A percentile compares a stretch with the other conserved stretches of the same genome.
Evolutionary conservation across 30 jellyfish, hydroid and myxozoan genomes (phyloP).

Genomic region (Hydra vulgaris): DNA sequence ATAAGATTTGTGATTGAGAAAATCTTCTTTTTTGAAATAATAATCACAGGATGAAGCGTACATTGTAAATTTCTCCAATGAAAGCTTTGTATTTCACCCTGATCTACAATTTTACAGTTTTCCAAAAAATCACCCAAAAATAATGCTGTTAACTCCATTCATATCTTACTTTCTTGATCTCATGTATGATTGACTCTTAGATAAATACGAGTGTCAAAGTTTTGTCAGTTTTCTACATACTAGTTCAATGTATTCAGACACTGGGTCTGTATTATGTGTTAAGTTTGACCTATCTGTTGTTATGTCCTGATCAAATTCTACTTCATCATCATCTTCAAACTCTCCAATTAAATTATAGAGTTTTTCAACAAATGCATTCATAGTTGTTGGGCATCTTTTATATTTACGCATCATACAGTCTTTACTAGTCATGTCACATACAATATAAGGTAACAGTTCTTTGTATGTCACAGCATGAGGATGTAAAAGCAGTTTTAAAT

Average conservation of each 20-base stretch:
- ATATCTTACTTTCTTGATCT: background rate
- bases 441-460: constrained; percentile 20
- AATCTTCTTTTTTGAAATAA: background rate
- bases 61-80: background rate
- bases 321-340: constrained; percentile 27
- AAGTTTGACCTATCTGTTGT: constrained; percentile 35
- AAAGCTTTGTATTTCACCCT: background rate
- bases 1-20: background rate
- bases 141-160: background rate
- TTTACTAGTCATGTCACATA: constrained; percentile 19
- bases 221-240: background rate
- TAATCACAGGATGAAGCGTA: background rate
- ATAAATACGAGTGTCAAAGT: background rate
- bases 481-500: constrained; percentile 28
- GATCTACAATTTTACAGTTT: background rate
- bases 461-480: constrained; percentile 31
- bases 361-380: constrained; percentile 15
- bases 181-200: background rate
- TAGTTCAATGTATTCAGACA: constrained; percentile 12
- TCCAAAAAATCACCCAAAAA: background rate
- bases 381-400: constrained; percentile 32
- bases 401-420: constrained; percentile 50
- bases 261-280: background rate
- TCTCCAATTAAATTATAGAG: constrained; percentile 7
- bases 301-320: constrained; percentile 35